Base-by-base conservation (phyloP, 2,797 vertebrate species). In the Xenentodon cancila region DNA sequence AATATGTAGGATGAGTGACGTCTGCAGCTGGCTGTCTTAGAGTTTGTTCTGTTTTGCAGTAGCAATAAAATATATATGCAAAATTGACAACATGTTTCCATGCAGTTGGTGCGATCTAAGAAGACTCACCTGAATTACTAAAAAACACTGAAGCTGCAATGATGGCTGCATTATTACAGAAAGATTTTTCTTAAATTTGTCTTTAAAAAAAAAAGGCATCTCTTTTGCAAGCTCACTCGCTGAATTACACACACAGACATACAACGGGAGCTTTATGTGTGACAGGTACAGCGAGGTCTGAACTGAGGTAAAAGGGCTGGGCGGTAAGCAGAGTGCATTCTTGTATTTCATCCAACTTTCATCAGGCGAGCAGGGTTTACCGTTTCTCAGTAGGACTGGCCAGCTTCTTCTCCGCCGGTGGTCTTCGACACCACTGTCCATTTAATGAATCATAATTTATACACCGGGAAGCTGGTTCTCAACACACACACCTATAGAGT, bases 281-380 rank as follows among this genome's bases (percentile, higher is more conserved):
- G 68, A 80, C 75, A 82, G 85, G 86, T 80, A 85, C 65, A 70
- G 80, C 43, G 71, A 84, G 81, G 82, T 84, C 57, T 83, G 73
- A 50, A 22, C 22, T 0, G 17, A 45, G 20, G 70, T 45, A n/a
- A 69, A 58, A 53, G 67, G 51, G 54, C 59, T 46, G 73, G 65
- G 75, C 4, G 58, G 77, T 57, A 22, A 68, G 69, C 11, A 0
- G 25, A 82, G 82, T 56, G 32, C 80, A 90, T 89, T 88, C 85
- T 91, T 91, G 90, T 48, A 19, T 76, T 57, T 53, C 59, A 64
- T 91, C 89, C 89, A 90, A 80, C 61, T 71, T 84, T 79, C 57
- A 68, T 62, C 63, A 5, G 5, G 69, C 65, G 70, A 71, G 59
- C 30, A 1, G 22, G n/a, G 64, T 22, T 32, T 71, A 64, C 57